Base-by-base conservation (phyloP, 2,797 vertebrate species). In the Remorina albescens region DNA sequence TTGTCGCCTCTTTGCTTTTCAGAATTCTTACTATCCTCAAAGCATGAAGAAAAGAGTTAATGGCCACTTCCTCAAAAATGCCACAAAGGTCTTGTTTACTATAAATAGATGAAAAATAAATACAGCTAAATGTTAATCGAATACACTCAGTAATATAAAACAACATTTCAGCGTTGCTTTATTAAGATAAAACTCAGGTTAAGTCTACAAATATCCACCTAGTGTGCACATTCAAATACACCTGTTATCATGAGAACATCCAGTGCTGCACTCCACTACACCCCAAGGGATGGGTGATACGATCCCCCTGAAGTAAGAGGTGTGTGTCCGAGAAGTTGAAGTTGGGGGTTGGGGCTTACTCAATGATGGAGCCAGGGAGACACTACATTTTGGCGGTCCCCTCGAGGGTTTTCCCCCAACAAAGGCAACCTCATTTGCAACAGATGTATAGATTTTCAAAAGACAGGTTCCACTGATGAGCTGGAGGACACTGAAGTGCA, bases 251-350 rank as follows among this genome's bases (percentile, higher is more conserved):
- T 66, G 10, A 82, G 59, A 84, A 72, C 73, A 42, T 82, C 56
- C 64, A 77, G 67, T 47, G 53, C n/a, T 42, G 70, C 30, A 36
- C 60, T 67, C 64, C 60, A 64, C 51, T 28, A 25, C 32, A 54
- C 77, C 91, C 88, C 21, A 21, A 76, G 91, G 88, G 88, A 79
- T 4, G 26, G 55, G 91, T 80, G 85, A 94, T 84, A 74, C 44
- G 90, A 93, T 92, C 90, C 76, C 72, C 82, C 86, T 89, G 85
- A 84, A 90, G 89, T 83, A 47, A 84, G 81, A 82, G 79, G 83
- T 76, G 83, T 55, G 62, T 61, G 60, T 32, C 11, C 57, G 37
- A 55, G 65, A 66, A 32, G 56, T 34, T 39, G 77, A n/a, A n/a
- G n/a, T n/a, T n/a, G n/a, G n/a, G 78, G 71, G 78, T 51, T 30